Evolutionary conservation across 1,140 invertebrate species (phyloP).

Genomic region (Drosophila asahinai): DNA sequence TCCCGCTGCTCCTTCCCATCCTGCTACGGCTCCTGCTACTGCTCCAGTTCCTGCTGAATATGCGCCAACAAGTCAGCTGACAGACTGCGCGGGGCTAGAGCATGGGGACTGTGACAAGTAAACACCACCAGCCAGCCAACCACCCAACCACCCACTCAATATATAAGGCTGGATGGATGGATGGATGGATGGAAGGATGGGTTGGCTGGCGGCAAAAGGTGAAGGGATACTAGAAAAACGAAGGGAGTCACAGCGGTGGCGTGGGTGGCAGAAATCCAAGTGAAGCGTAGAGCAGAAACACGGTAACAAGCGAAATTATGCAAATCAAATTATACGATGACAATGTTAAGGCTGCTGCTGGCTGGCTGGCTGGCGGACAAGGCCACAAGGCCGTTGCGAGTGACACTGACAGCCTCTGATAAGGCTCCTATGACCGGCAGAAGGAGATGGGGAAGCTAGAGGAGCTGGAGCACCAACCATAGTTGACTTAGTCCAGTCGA

Average conservation of each 20-base stretch:
- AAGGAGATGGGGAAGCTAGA: neutral
- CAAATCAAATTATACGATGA: conserved; percentile 83
- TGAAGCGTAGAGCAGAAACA: conserved; percentile 47
- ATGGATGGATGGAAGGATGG: neutral
- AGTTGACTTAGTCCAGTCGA: conserved; percentile 58
- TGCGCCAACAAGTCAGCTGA: conserved; percentile 70
- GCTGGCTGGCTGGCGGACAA: conserved; percentile 48
- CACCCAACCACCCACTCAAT: neutral
- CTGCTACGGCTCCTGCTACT: neutral
- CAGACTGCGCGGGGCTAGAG: conserved; percentile 12
- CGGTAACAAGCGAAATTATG: conserved; percentile 77
- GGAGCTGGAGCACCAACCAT: conserved; percentile 12
- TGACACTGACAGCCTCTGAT: conserved; percentile 36
- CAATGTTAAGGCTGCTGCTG: conserved; percentile 68
- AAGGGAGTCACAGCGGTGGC: neutral
- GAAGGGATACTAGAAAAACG: conserved; percentile 51
- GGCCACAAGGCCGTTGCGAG: conserved; percentile 41
- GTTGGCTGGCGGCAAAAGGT: conserved; percentile 9
- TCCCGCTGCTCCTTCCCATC: conserved; percentile 17
- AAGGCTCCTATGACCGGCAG: conserved; percentile 24
- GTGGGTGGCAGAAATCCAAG: conserved; percentile 24
- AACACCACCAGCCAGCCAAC: conserved; percentile 26
- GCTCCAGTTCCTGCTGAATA: conserved; percentile 33
- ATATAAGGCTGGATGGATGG: neutral
- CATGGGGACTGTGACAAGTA: conserved; percentile 50